Percentiles rank a stretch among this genome's conserved stretches.
phyloP scores from a whole-genome alignment of 2,797 vertebrate species.

The Corythornis leucogaster region DNA sequence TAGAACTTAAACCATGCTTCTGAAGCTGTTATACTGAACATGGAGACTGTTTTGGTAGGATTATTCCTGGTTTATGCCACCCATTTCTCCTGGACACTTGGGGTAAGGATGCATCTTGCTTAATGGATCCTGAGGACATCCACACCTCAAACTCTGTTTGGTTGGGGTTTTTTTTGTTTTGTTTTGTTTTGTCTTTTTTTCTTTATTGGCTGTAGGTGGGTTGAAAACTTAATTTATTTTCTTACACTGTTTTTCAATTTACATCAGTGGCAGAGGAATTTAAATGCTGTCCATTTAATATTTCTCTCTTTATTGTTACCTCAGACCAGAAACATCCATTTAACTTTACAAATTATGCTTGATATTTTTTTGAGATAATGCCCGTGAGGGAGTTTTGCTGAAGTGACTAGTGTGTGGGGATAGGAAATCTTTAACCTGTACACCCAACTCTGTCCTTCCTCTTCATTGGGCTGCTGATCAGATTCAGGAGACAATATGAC shows the following conservation, averaged over 20 bases:
- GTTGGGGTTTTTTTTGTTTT: no score
- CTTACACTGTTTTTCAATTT: not conserved
- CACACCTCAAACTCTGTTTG: not conserved
- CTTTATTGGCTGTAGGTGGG: not conserved
- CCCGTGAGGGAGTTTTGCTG: not conserved
- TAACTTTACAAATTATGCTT: not conserved
- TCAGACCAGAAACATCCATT: not conserved
- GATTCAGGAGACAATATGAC: not conserved
- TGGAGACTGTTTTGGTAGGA: not conserved
- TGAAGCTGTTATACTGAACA: not conserved
- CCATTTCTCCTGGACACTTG: not conserved
- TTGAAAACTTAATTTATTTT: not conserved
- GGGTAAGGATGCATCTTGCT: fast-evolving
- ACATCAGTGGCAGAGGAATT: not conserved
- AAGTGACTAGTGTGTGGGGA: not conserved
- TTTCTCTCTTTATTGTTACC: not conserved
- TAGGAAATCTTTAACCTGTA: not conserved
- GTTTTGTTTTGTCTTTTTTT: not conserved
- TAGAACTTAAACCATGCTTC: not conserved
- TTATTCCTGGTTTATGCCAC: not conserved
- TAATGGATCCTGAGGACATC: not conserved
- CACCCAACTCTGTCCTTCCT: not conserved
- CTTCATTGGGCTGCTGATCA: not conserved
- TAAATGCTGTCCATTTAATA: not conserved
- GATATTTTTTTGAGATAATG: not conserved